Evolutionary conservation across 2,113 vertebrate species (phyloP), one percentile per base, ranked within the genome.

Genomic region (Labeo catla): DNA sequence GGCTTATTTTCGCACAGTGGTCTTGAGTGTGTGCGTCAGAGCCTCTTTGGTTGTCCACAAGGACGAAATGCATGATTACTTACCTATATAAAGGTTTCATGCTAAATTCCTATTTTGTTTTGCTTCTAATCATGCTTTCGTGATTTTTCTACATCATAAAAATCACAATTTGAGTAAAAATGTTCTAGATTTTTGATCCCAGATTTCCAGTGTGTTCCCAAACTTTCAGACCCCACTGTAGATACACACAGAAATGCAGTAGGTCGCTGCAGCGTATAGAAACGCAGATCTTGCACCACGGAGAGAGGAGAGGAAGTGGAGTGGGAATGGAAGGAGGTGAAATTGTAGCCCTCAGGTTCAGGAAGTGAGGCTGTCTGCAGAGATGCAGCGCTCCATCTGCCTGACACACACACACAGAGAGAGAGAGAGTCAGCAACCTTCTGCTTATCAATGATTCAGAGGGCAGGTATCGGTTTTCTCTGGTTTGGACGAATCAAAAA

Each of bases 401-500:
- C 80, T 74, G 45, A 49, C 16, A 49, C 78, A 49, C 21, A 59
- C 80, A 88, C 59, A 77, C 52, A 76, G 70, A 85, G 82, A 89
- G 78, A 85, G 83, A 89, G 79, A 87, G 80, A 91, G 90, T 87
- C 86, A 84, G 73, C 89, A 88, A 74, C 86, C 88, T 87, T 84
- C 65, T 66, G 84, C 89, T 88, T 88, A 90, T 90, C 87, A 90
- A 90, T 88, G 89, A 90, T 90, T 90, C 86, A 90, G 57, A 86
- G 86, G 61, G 45, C 83, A 87, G 83, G 83, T 87, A 87, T 90
- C 87, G 57, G 86, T 88, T 90, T 90, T 83, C 87, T 80, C 68
- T 68, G 61, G 82, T 87, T 87, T 78, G 79, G 79, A 68, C 47
- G 54, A 84, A 84, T 84, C 10, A 73, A 83, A 72, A 85, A 87